These are phyloP conservation scores for Ctenoplectra terminalis DNA, from an alignment of 1,140 invertebrate species.

Conservation along the genomic window DNA sequence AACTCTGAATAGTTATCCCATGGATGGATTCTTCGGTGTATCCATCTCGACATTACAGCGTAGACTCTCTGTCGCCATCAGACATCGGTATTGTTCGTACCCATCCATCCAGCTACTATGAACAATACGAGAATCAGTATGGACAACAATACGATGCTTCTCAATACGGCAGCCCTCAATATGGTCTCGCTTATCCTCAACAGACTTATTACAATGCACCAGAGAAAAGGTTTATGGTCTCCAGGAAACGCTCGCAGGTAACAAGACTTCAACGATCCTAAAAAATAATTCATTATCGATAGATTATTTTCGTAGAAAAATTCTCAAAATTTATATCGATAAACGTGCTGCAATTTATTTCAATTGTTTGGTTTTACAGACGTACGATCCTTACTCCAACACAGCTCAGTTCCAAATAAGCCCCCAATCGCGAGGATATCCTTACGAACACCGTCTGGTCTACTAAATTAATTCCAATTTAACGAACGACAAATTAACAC, in stretches of 20 bases:
- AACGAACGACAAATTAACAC: neutral
- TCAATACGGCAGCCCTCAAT: slow-evolving; percentile 70
- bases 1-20: slow-evolving; percentile 50
- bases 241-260: slow-evolving; percentile 75
- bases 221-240: slow-evolving; percentile 76
- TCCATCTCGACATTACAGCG: slow-evolving; percentile 61
- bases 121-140: slow-evolving; percentile 70
- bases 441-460: slow-evolving; percentile 71
- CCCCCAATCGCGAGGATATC: slow-evolving; percentile 70
- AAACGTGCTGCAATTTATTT: neutral
- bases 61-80: slow-evolving; percentile 63
- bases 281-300: neutral
- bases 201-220: slow-evolving; percentile 68
- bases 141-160: slow-evolving; percentile 71
- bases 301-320: neutral
- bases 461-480: slow-evolving; percentile 63
- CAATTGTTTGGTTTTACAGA: slow-evolving; percentile 52
- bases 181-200: slow-evolving; percentile 69
- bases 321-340: neutral
- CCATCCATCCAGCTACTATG: slow-evolving; percentile 73
- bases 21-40: slow-evolving; percentile 73
- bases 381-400: slow-evolving; percentile 70
- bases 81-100: slow-evolving; percentile 75
- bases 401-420: slow-evolving; percentile 59
- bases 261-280: neutral